phyloP scores from a whole-genome alignment of 2,797 vertebrate genomes.

The Monodelphis domestica region DNA sequence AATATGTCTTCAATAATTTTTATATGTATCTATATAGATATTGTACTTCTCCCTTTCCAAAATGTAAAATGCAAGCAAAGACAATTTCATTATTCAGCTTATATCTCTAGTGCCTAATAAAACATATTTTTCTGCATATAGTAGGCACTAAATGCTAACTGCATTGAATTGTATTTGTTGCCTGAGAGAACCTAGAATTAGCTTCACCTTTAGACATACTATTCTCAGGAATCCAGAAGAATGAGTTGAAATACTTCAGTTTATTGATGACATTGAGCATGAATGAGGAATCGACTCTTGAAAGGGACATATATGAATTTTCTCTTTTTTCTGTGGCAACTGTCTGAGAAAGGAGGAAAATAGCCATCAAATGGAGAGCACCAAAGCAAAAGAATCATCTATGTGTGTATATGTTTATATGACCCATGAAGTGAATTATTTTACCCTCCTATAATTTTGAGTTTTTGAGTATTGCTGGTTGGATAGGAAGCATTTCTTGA shows the following conservation, averaged over 20 bases:
- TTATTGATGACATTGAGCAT: background rate
- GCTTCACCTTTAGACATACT: background rate
- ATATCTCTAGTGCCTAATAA: too few species aligned
- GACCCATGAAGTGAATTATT: slow-evolving; percentile 23
- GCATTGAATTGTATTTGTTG: background rate
- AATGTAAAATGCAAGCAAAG: too few species aligned
- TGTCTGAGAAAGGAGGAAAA: slow-evolving; percentile 17
- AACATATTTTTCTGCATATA: background rate
- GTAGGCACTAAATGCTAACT: background rate
- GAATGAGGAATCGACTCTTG: background rate
- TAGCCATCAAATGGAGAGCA: slow-evolving; percentile 30
- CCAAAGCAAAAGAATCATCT: background rate
- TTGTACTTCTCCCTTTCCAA: too few species aligned
- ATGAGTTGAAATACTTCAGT: slow-evolving; percentile 15
- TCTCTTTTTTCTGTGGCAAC: background rate
- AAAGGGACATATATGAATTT: slow-evolving; percentile 2
- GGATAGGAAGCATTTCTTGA: slow-evolving; percentile 26
- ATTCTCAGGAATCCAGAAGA: slow-evolving; percentile 25
- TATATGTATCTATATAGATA: too few species aligned
- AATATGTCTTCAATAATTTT: too few species aligned
- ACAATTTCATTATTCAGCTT: too few species aligned
- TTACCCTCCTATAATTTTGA: slow-evolving; percentile 25
- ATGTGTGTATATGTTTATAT: background rate
- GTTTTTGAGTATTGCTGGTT: background rate
- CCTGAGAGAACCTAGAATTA: background rate